Base-by-base conservation (phyloP, 1,140 invertebrate genomes). In the Bombus waltoni region DNA sequence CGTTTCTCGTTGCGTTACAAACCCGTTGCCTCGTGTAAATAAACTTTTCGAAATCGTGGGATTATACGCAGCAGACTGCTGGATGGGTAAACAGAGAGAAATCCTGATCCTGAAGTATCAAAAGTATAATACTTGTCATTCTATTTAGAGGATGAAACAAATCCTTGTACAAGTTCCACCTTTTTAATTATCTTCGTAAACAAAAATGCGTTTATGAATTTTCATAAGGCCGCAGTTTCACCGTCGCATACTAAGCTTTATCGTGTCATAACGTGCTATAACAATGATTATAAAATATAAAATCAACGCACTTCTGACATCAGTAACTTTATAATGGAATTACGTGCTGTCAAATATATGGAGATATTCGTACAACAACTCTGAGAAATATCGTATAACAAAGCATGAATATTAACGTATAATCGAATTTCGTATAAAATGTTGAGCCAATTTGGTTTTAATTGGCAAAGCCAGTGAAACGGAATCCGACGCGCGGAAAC, bases 51-150 rank as follows among this genome's bases (percentile, higher is more conserved):
- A 65, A 62, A 40, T 70, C 32, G 75, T 42, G 82, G 70, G 28
- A 59, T 66, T 66, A 62, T 44, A 68, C 13, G 10, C 18, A 22
- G 40, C 32, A 28, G 47, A 77, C 65, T 32, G 44, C 38, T 62
- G 59, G 74, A 57, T 59, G 35, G 44, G 32, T 59, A 85, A 78
- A 82, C 59, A 77, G 85, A 53, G 73, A 74, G 62, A 40, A 68
- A 59, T 65, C 13, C 6, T 40, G 53, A 74, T 73, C 1, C 47
- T 2, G 1, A 53, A 22, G 47, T 18, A 22, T 22, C 47, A 8
- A 53, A 62, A 28, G 59, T n/a, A 13, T 4, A 13, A 62, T 62
- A 62, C 28, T 62, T 28, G 28, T 62, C 28, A 62, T 62, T 62
- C 10, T 28, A 62, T 62, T 62, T 62, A 62, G 59, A 62, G 28